Evolutionary conservation across 2,113 vertebrate species (phyloP).

Genomic region (Salvelinus sp.): DNA sequence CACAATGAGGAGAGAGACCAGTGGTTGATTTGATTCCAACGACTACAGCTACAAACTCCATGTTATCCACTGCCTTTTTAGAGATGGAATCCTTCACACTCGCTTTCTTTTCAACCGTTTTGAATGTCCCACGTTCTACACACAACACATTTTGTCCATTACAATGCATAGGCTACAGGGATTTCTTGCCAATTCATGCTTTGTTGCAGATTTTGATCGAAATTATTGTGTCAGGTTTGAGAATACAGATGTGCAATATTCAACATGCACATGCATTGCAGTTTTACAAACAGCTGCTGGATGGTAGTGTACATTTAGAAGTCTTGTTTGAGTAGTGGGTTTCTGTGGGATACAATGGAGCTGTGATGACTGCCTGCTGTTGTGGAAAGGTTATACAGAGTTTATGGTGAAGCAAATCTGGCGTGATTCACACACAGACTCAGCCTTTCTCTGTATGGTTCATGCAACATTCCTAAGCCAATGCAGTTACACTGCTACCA

Average conservation of each 20-base stretch:
- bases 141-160: neutral
- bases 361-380: conserved; percentile 42
- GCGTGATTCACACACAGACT: neutral
- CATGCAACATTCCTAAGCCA: too few species aligned
- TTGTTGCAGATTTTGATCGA: too few species aligned
- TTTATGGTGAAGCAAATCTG: conserved; percentile 41
- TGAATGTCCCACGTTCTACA: neutral
- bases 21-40: neutral
- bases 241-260: too few species aligned
- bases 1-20: neutral
- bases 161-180: too few species aligned
- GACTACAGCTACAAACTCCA: neutral
- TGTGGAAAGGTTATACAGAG: conserved; percentile 54
- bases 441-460: too few species aligned
- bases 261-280: too few species aligned
- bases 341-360: conserved; percentile 18
- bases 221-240: too few species aligned
- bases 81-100: neutral
- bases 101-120: neutral
- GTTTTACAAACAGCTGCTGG: too few species aligned
- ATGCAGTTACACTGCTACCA: too few species aligned
- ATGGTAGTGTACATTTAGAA: too few species aligned
- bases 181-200: too few species aligned
- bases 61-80: neutral
- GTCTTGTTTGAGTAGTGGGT: too few species aligned